These are phyloP conservation scores for Pedicia rivosa DNA, from an alignment of 2,888 invertebrate species.

Conservation along the genomic window DNA sequence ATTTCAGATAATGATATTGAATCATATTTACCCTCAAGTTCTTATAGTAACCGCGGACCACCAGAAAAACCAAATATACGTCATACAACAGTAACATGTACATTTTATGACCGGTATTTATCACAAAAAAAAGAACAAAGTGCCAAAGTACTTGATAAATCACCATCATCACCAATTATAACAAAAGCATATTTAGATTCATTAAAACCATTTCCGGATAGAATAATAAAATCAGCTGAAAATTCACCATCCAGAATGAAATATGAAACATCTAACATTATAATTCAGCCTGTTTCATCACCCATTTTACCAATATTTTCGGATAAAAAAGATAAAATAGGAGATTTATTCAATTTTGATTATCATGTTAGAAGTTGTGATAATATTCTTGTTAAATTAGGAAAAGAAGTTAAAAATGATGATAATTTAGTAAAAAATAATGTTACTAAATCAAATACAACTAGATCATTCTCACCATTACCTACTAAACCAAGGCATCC, in stretches of 20 bases:
- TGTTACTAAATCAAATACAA: background rate
- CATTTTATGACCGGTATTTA: constrained; percentile 29
- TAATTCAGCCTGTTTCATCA: background rate
- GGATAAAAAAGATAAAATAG: background rate
- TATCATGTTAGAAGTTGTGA: constrained; percentile 19
- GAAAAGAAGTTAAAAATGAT: background rate
- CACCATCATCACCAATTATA: constrained; percentile 22
- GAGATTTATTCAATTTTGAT: no score
- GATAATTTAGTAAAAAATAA: background rate
- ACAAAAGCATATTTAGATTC: constrained; percentile 21
- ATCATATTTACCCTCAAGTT: constrained; percentile 18
- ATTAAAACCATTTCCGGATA: constrained; percentile 7
- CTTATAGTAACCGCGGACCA: constrained; percentile 14
- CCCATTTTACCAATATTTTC: no score
- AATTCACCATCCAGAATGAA: constrained; percentile 17
- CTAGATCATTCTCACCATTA: constrained; percentile 14
- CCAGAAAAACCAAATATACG: constrained; percentile 26
- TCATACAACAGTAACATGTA: constrained; percentile 30
- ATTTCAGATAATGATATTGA: constrained; percentile 20
- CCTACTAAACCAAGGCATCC: constrained; percentile 19
- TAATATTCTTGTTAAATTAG: constrained; percentile 13
- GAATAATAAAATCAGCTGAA: constrained; percentile 17
- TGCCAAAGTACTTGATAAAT: constrained; percentile 21
- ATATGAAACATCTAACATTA: background rate
- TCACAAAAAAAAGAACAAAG: constrained; percentile 27